Evolutionary conservation across 2,797 vertebrate species (phyloP), one percentile per base, ranked within the genome.

Genomic region (Crax fasciolata): DNA sequence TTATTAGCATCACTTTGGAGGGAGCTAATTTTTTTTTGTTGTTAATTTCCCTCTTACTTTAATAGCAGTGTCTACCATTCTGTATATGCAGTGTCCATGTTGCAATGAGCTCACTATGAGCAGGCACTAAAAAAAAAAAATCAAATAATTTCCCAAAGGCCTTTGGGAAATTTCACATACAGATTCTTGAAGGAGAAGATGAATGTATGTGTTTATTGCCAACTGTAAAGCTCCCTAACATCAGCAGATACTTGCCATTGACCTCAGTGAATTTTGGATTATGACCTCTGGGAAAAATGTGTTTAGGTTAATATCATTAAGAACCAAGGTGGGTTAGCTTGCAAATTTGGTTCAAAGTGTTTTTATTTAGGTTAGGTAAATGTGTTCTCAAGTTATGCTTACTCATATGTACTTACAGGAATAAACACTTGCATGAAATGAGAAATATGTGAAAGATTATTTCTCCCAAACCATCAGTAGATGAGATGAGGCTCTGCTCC

Each of bases 341-440:
- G 73, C 73, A 84, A 49, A 90, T 94, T 76, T 74, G 13, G 20
- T 96, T 95, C 83, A 67, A 78, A 95, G 76, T 78, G 59, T 5
- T 95, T 96, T 87, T 92, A 92, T 92, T 91, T 87, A 87, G 75
- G 70, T 94, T 95, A 89, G 87, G 67, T 93, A 57, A 82, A 79
- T 0, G 25, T 90, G 49, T 73, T 93, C 48, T 86, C 72, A 30
- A 90, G 61, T 71, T 90, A 32, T 67, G 32, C 73, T 81, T 91
- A 39, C 38, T 89, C 46, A 61, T 78, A 49, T 3, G 17, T 90
- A 57, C n/a, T 79, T 76, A 21, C 58, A 96, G 57, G 55, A 90
- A 61, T 87, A 91, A 91, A 59, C 49, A 61, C 25, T 91, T 76
- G 38, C 59, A 73, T 93, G 74, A 81, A 89, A 67, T 82, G 80